Percentiles rank a stretch among this genome's conserved stretches.
phyloP scores from a whole-genome alignment of 2,797 vertebrate species.

The Cirrhinus mrigala region DNA sequence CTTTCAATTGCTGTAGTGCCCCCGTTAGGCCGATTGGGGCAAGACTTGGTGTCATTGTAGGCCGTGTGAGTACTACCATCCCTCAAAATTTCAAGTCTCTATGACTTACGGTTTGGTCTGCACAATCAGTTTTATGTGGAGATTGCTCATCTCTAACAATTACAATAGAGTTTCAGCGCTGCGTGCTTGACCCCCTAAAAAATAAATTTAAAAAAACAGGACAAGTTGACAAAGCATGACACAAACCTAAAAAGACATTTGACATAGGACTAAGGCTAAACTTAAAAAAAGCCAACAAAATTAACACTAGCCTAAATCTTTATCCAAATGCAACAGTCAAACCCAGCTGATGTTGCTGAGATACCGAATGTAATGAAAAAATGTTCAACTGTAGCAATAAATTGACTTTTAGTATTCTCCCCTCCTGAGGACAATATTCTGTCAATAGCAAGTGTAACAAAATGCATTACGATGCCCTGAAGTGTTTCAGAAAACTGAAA shows the following conservation, averaged over 20 bases:
- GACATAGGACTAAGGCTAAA: neutral
- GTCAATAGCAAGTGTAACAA: conserved; percentile 12
- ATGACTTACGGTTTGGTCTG: too few relatives aligned
- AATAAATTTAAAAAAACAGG: too few relatives aligned
- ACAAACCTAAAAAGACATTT: neutral
- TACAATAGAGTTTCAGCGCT: too few relatives aligned
- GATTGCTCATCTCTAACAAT: too few relatives aligned
- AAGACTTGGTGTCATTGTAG: too few relatives aligned
- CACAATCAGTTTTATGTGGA: too few relatives aligned
- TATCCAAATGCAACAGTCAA: neutral
- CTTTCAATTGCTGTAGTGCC: too few relatives aligned
- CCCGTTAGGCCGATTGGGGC: too few relatives aligned
- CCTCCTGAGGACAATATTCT: conserved; percentile 5
- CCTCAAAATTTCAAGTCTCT: too few relatives aligned
- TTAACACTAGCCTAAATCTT: neutral
- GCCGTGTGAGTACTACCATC: too few relatives aligned
- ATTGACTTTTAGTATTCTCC: neutral
- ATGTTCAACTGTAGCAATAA: neutral
- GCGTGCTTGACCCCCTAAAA: neutral
- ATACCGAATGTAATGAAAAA: neutral
- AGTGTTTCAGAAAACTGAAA: conserved; percentile 15
- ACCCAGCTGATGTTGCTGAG: neutral
- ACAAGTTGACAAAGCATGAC: neutral
- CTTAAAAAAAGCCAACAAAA: neutral
- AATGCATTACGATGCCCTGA: conserved; percentile 5